A percentile compares a stretch with the other conserved stretches of the same genome.
These are phyloP conservation scores for Dinoponera quadriceps DNA, from an alignment of 1,140 invertebrate species.

Conservation along the genomic window DNA sequence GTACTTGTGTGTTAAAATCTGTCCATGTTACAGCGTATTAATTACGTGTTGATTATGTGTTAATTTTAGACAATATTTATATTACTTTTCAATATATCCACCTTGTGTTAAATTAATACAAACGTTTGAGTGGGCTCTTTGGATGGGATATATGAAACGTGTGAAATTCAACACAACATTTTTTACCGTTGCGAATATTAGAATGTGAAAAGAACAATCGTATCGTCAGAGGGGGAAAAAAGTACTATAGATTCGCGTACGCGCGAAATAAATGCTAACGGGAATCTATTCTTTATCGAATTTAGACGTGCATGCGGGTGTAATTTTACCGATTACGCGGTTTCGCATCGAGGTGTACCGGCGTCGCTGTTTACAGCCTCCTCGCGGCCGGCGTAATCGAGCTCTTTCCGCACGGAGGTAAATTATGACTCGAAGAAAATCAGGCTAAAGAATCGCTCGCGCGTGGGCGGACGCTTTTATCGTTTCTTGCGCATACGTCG, in stretches of 20 bases:
- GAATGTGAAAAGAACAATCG: no score
- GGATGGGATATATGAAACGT: no score
- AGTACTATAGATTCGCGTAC: not conserved
- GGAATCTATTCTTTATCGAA: constrained; percentile 29
- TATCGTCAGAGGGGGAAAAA: no score
- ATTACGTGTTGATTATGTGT: no score
- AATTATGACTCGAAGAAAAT: constrained; percentile 44
- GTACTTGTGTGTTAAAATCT: no score
- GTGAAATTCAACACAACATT: no score
- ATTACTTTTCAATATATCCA: no score
- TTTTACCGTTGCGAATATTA: no score
- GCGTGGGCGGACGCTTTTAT: constrained; percentile 27
- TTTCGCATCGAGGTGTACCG: constrained; percentile 15
- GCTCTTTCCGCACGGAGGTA: constrained; percentile 40
- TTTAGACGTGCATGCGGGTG: constrained; percentile 17
- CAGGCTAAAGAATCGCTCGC: constrained; percentile 23
- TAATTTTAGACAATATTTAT: no score
- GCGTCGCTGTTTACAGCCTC: constrained; percentile 23
- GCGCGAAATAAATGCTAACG: not conserved
- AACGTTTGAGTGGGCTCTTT: no score
- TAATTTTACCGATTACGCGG: constrained; percentile 49
- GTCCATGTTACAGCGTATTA: no score
- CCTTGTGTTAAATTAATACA: no score
- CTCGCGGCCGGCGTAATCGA: constrained; percentile 47
- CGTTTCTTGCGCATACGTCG: not conserved